Base-by-base conservation (phyloP, 2,113 vertebrate genomes). In the Apistogramma diplotaenia region DNA sequence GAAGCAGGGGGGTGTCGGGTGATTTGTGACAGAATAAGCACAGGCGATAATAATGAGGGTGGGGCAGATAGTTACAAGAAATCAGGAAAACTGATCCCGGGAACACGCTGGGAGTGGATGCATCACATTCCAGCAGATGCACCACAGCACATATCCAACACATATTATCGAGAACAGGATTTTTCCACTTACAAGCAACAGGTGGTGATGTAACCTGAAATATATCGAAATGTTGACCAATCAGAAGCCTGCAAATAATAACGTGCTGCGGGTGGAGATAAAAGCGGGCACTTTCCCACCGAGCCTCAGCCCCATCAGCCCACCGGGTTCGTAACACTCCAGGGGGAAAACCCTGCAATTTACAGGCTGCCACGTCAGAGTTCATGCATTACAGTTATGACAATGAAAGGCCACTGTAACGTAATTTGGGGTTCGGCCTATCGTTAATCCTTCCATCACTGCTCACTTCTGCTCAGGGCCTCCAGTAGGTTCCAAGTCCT, bases 401-500 rank as follows among this genome's bases (percentile, higher is more conserved):
- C 62, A 74, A 33, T 74, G 33, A 80, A 67, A 78, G 54, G 18
- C 29, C 1, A 5, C 65, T 56, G 11, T 12, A 33, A 67, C 16
- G 1, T 75, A 27, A 72, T 71, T 85, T 35, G 58, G 37, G 21
- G 19, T n/a, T 77, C 18, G 35, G 31, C 74, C 46, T 11, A 1
- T 58, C 78, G 74, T 16, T 85, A 58, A 59, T 43, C 33, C 43
- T 0, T 40, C 46, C 7, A 12, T 78, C 23, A 18, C 62, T 11
- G 1, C 35, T 75, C 80, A 55, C 5, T 7, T 6, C 37, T 16
- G 72, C 33, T 76, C 57, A 74, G 21, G 29, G 27, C 82, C 25
- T 71, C 82, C 46, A 31, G 87, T 82, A 61, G 81, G 74, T 76
- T 53, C 3, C 3, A 29, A 76, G 78, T 78, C 65, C 12, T 53